phyloP scores from a whole-genome alignment of 1,140 invertebrate genomes.

The Eulimnadia texana region DNA sequence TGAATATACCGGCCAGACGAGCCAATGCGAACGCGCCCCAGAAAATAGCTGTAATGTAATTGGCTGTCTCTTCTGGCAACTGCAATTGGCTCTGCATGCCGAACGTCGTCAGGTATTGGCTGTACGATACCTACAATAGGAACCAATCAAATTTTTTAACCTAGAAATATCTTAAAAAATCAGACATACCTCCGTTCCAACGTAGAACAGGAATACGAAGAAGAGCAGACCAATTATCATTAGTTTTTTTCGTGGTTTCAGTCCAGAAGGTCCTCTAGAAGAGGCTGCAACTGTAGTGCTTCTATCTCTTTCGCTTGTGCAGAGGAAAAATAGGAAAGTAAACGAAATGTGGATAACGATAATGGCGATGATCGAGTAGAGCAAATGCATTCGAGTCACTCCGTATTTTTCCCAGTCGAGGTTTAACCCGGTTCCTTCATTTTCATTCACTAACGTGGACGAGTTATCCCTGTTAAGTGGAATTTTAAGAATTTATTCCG shows the following conservation, averaged over 20 bases:
- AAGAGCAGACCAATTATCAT: slow-evolving; percentile 29
- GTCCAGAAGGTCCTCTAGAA: neutral
- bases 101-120: slow-evolving; percentile 32
- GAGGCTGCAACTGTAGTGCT: neutral
- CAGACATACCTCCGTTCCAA: slow-evolving; percentile 27
- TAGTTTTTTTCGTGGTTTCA: slow-evolving; percentile 18
- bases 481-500: no score
- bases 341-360: slow-evolving; percentile 30
- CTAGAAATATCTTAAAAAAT: neutral
- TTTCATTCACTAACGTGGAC: slow-evolving; percentile 25
- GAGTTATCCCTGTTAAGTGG: no score
- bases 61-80: slow-evolving; percentile 27
- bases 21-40: slow-evolving; percentile 35
- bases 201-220: slow-evolving; percentile 32
- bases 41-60: slow-evolving; percentile 31
- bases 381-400: slow-evolving; percentile 33
- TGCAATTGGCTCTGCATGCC: slow-evolving; percentile 24
- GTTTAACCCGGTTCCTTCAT: no score
- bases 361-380: slow-evolving; percentile 32
- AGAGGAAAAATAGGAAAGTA: slow-evolving; percentile 31
- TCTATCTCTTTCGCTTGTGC: slow-evolving; percentile 26
- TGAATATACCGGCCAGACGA: slow-evolving; percentile 31
- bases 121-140: slow-evolving; percentile 29
- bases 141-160: neutral
- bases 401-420: slow-evolving; percentile 20